Evolutionary conservation across 2,797 vertebrate genomes (phyloP).

Genomic region (Malurus leucopterus): DNA sequence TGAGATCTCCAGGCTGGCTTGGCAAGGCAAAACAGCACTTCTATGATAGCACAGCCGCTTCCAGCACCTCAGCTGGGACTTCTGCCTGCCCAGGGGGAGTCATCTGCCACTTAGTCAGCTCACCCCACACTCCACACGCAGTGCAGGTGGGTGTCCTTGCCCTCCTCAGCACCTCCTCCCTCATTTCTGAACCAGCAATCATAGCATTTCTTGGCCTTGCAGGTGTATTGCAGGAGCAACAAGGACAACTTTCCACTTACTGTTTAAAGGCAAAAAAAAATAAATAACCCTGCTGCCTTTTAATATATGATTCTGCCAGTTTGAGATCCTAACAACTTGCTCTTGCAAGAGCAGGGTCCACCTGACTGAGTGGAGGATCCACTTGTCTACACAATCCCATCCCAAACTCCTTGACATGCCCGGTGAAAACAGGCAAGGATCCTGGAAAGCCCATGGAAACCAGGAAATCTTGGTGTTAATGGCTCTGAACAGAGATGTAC

Average conservation of each 20-base stretch:
- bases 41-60: not conserved
- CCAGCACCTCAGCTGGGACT: not conserved
- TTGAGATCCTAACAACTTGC: not conserved
- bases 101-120: not conserved
- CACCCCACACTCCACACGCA: not conserved
- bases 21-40: not conserved
- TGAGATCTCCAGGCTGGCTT: not conserved
- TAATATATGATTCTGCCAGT: not conserved
- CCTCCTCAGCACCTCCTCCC: not conserved
- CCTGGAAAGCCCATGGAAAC: not conserved
- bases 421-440: not conserved
- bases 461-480: not conserved
- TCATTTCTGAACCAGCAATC: not conserved
- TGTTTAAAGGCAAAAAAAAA: accelerated
- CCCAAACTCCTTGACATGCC: not conserved
- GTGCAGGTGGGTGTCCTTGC: not conserved
- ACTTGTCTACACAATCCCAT: not conserved
- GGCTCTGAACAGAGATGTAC: not conserved
- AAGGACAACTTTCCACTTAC: not conserved
- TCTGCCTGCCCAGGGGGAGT: not conserved
- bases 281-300: not conserved
- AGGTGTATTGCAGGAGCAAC: not conserved
- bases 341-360: not conserved
- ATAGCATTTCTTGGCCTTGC: not conserved
- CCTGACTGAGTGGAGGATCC: not conserved